A percentile compares a stretch with the other conserved stretches of the same genome.
Conservation (phyloP, 2,113 vertebrate species). For the Rhinoderma darwinii region DNA sequence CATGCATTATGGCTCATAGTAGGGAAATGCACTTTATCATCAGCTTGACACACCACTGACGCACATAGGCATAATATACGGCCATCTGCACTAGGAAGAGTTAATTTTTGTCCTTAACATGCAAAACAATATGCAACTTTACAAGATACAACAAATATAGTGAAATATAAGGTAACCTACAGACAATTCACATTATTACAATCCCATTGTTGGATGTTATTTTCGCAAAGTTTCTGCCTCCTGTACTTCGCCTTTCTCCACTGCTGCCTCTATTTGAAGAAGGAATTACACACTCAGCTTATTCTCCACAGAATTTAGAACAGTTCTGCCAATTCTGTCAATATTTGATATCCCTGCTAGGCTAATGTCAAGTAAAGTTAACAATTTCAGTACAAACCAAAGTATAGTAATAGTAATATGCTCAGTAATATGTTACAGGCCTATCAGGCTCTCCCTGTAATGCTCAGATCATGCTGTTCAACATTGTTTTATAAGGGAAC, state of each 20-base stretch:
- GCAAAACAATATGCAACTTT: neutral
- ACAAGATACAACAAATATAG: neutral
- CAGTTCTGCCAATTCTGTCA: conserved; percentile 52
- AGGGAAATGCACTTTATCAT: too few relatives aligned
- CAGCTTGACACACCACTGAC: too few relatives aligned
- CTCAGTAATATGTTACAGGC: conserved; percentile 29
- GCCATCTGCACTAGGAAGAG: neutral
- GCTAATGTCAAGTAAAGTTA: conserved; percentile 53
- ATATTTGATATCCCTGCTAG: conserved; percentile 55
- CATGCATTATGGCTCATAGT: too few relatives aligned
- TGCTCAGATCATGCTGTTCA: conserved; percentile 11
- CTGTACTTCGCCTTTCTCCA: conserved; percentile 12
- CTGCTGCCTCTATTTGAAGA: conserved; percentile 51
- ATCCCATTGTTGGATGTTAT: conserved; percentile 18
- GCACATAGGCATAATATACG: too few relatives aligned
- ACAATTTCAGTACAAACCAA: conserved; percentile 40
- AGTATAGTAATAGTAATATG: neutral
- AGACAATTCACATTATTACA: neutral
- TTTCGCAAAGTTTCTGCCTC: conserved; percentile 13
- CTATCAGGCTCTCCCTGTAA: neutral
- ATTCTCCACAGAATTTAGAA: conserved; percentile 42
- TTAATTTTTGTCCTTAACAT: neutral
- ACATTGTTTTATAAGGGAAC: conserved; percentile 15
- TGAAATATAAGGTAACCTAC: neutral
- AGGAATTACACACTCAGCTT: conserved; percentile 54